Percentiles rank a stretch among this genome's conserved stretches.
phyloP scores from a whole-genome alignment of 2,797 vertebrate genomes.

The Tapera naevia region DNA sequence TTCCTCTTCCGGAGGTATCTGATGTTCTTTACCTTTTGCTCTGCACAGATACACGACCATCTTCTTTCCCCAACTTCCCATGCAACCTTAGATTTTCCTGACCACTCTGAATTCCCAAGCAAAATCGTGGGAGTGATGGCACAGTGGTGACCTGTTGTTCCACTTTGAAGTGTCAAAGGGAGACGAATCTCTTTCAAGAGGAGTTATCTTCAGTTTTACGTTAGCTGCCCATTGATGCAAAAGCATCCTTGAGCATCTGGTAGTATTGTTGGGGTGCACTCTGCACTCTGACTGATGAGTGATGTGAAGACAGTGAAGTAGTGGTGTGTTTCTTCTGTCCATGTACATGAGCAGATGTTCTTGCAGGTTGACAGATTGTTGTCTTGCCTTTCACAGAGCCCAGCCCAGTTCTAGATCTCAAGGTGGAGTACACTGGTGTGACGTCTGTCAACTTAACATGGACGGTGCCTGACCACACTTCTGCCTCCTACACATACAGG shows the following conservation, averaged over 20 bases:
- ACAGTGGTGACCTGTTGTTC: background rate
- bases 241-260: background rate
- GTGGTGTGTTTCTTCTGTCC: background rate
- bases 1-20: background rate
- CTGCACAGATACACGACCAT: background rate
- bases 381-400: background rate
- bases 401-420: background rate
- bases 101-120: background rate
- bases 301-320: too few species aligned
- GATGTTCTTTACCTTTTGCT: background rate
- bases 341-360: background rate
- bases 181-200: background rate
- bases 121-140: background rate
- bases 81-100: background rate
- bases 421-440: background rate
- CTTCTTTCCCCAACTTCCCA: background rate
- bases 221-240: background rate
- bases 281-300: background rate
- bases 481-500: background rate
- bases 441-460: background rate
- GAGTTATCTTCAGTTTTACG: background rate
- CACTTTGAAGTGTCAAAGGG: background rate
- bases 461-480: background rate
- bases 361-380: background rate
- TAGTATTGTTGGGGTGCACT: background rate